These are phyloP conservation scores for Ischnus inquisitorius DNA, from an alignment of 2,888 invertebrate species.

Conservation along the genomic window DNA sequence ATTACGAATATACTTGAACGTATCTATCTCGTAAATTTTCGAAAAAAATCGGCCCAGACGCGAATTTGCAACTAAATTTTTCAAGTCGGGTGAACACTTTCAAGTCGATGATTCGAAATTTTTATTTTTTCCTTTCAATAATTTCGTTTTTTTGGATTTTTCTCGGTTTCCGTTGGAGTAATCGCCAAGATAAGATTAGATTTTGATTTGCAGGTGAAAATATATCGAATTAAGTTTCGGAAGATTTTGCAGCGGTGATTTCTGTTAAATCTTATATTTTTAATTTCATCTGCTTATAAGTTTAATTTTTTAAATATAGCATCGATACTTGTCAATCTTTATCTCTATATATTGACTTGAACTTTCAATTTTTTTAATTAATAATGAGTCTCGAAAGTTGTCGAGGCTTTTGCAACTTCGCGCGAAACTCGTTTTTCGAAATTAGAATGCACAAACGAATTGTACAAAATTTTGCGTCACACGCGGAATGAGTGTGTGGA, in stretches of 20 bases:
- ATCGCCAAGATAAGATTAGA: too few species aligned
- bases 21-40: background rate
- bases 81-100: too few species aligned
- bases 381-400: background rate
- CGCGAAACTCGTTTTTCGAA: constrained; percentile 35
- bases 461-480: background rate
- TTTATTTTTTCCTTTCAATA: too few species aligned
- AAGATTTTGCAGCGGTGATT: background rate
- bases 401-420: constrained; percentile 6
- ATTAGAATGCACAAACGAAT: background rate
- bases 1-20: background rate
- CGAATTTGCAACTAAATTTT: too few species aligned
- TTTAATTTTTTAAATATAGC: too few species aligned
- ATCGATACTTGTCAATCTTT: background rate
- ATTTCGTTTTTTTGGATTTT: too few species aligned
- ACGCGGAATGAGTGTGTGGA: too few species aligned
- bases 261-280: too few species aligned
- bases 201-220: too few species aligned
- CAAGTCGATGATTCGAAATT: too few species aligned
- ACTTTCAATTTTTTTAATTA: background rate
- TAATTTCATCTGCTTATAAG: too few species aligned
- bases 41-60: background rate
- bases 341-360: background rate
- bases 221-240: background rate
- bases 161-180: too few species aligned